Evolutionary conservation across 2,113 vertebrate species (phyloP), one percentile per base, ranked within the genome.

Genomic region (Gymnocephalus cernua): DNA sequence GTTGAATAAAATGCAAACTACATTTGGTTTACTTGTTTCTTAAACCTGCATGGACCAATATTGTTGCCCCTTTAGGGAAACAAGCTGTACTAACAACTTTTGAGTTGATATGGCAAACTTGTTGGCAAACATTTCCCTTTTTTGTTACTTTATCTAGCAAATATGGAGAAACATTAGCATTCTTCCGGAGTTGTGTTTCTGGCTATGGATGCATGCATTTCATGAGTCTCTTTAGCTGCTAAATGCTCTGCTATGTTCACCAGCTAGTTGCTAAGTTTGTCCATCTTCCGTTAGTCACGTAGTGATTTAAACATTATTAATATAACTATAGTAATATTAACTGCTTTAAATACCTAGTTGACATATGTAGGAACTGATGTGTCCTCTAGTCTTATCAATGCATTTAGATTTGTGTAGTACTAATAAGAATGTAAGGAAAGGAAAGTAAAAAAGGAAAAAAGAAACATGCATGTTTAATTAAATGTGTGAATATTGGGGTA

Each of bases 241-340:
- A 44, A 44, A 44, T 9, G 38, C 38, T 63, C 12, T 4, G 21
- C 38, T 41, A 41, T 10, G 38, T 41, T 41, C 32, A 32, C 32
- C 32, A 6, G 32, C 32, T 32, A 32, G 32, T 32, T 32, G 32
- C 38, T 41, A 41, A 41, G 38, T 41, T 10, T 41, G 38, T 41
- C 38, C 38, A 41, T 41, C 2, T 11, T 41, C 38, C 6, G 32
- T 41, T 41, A 38, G 51, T 54, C 14, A 41, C 4, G 0, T 25
- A 7, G 21, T 25, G 0, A 25, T 19, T 44, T 12, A 3, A 32
- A 29, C 12, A 45, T 71, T 25, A 45, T 65, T 59, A 58, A 70
- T 44, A 47, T 57, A 74, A 50, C 80, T 61, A 65, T 59, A 59
- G 45, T 23, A 56, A 72, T 38, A 69, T 58, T 27, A 65, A 15